Base-by-base conservation (phyloP, 2,888 invertebrate genomes). In the Beris chalybata region DNA sequence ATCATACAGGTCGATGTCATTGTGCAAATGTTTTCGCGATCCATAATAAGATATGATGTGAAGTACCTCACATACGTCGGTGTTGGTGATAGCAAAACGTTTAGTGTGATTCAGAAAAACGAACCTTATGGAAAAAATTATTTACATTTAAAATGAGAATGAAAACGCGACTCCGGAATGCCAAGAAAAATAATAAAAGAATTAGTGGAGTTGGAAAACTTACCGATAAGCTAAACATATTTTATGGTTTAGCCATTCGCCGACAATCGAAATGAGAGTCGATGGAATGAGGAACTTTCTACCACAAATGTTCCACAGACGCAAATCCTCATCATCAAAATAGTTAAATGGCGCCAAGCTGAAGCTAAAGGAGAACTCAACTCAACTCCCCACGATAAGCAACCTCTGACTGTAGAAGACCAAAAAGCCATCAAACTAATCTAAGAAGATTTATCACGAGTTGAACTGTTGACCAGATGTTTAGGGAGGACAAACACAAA, bases 201-300 rank as follows among this genome's bases (percentile, higher is more conserved):
- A 44, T 29, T 5, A 71, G 70, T 57, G 45, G 69, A 38, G 68
- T 68, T 67, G 68, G 45, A 32, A 70, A 70, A 69, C 32, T 70
- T 44, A 72, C 72, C 13, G 69, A 70, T 30, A 69, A 74, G 52
- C 53, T 74, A n/a, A 71, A 71, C 4, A 67, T 69, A 43, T 74
- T 73, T 68, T 74, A 75, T 63, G 74, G 72, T 30, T 67, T 73
- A 38, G 71, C 73, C 13, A 74, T 75, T 59, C 22, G 71, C 12
- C 29, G 70, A 43, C 31, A 74, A 69, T 69, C 70, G 22, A 65
- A 71, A 45, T 67, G 69, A 31, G 66, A 67, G 13, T 71, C 72
- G 71, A 54, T 67, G 5, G 65, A 70, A 38, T 68, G 54, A 52
- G 69, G 66, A 29, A 68, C 67, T 22, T 57, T 29, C 13, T 44